Percentiles rank a stretch among this genome's conserved stretches.
Evolutionary conservation across 1,140 invertebrate species (phyloP).

Genomic region (Ceratitis capitata): DNA sequence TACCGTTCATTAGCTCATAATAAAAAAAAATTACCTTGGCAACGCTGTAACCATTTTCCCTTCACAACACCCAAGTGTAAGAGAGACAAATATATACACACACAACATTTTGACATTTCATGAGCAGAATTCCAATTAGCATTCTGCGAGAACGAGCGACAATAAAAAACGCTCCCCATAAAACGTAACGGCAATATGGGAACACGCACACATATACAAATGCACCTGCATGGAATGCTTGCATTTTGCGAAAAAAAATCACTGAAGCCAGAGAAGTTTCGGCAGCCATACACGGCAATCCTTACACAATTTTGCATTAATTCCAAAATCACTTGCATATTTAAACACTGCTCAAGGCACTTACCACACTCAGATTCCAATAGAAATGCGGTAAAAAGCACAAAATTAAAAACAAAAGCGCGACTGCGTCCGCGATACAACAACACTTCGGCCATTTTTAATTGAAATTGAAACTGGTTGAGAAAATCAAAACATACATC

Average conservation of each 20-base stretch:
- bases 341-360: background rate
- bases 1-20: background rate
- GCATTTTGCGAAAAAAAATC: constrained; percentile 37
- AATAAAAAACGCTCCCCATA: background rate
- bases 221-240: background rate
- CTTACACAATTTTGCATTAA: background rate
- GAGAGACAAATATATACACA: background rate
- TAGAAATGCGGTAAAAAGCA: constrained; percentile 37
- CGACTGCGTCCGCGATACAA: constrained; percentile 41
- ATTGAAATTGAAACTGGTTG: constrained; percentile 41
- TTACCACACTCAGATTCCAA: constrained; percentile 41
- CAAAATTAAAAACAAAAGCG: constrained; percentile 42
- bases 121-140: background rate
- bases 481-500: constrained; percentile 24
- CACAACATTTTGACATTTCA: background rate
- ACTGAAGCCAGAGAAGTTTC: constrained; percentile 28
- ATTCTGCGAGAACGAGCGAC: background rate
- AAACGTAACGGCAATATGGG: background rate
- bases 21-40: background rate
- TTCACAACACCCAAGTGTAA: background rate
- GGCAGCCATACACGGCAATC: background rate
- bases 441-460: constrained; percentile 46
- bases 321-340: background rate
- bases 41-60: background rate
- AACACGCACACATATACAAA: constrained; percentile 1